Evolutionary conservation across 2,888 invertebrate genomes (phyloP).

Genomic region (Ryuthela nishihirai): DNA sequence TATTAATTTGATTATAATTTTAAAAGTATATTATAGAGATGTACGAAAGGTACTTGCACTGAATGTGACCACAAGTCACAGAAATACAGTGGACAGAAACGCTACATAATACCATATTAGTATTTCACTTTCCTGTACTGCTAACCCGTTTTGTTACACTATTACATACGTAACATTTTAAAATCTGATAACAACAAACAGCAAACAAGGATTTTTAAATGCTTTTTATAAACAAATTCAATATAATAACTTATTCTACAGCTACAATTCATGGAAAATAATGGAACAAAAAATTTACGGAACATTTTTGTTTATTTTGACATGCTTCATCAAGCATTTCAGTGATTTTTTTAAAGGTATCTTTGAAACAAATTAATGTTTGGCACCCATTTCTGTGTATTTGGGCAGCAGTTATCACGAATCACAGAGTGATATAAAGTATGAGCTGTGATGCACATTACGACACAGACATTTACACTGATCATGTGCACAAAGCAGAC

Average conservation of each 20-base stretch:
- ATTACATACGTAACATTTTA: slow-evolving; percentile 36
- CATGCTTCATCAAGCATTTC: slow-evolving; percentile 12
- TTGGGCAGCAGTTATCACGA: slow-evolving; percentile 40
- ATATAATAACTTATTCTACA: slow-evolving; percentile 33
- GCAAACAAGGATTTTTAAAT: slow-evolving; percentile 36
- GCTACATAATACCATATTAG: slow-evolving; percentile 34
- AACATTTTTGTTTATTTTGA: slow-evolving; percentile 15
- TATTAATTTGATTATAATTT: slow-evolving; percentile 28
- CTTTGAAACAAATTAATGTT: slow-evolving; percentile 20
- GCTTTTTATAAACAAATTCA: slow-evolving; percentile 29
- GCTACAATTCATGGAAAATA: slow-evolving; percentile 33
- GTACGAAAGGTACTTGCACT: slow-evolving; percentile 38
- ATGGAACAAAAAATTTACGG: slow-evolving; percentile 8
- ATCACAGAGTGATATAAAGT: slow-evolving; percentile 39
- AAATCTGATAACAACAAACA: slow-evolving; percentile 40
- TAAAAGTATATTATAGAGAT: slow-evolving; percentile 31
- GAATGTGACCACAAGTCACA: slow-evolving; percentile 9
- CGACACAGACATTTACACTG: slow-evolving; percentile 33
- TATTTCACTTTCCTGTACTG: slow-evolving; percentile 31
- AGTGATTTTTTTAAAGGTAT: slow-evolving; percentile 17
- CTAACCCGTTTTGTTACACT: slow-evolving; percentile 33
- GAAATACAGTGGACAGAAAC: slow-evolving; percentile 35
- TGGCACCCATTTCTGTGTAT: slow-evolving; percentile 35
- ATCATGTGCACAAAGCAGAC: slow-evolving; percentile 36
- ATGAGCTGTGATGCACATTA: slow-evolving; percentile 39